Base-by-base conservation (phyloP, 2,113 vertebrate genomes). In the Forbesichthys papilliferus region DNA sequence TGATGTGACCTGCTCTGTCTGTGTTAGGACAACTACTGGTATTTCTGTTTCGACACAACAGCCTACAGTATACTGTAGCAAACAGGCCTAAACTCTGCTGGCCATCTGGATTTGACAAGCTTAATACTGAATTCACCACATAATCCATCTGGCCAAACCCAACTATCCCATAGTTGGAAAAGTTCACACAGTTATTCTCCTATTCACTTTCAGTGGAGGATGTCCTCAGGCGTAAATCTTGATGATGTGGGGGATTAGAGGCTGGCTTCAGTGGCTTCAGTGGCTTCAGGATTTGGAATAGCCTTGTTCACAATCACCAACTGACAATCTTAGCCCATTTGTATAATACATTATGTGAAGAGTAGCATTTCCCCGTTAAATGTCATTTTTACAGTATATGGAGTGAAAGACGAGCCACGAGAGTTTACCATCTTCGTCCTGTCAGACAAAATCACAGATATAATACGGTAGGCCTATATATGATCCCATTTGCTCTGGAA, bases 31-130 rank as follows among this genome's bases (percentile, higher is more conserved):
- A 76, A 72, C 66, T 33, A 62, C 46, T 75, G 71, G 56, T 65
- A 79, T 69, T 82, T 61, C 66, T 57, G 58, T 70, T 2, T 27
- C 27, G 27, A 27, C 27, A 3, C 27, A 27, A 27, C 27, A 27
- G 27, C 27, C 27, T 27, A 27, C 27, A 27, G 27, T 27, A 27
- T 27, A 27, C 57, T 34, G 48, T 36, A 73, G 64, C 57, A 60
- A 66, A 69, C 36, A 65, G 61, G n/a, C 48, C 59, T 69, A 74
- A 70, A 79, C 53, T 9, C 0, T 52, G 55, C 34, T 73, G 63
- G 74, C 69, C 72, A 73, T 83, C 84, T 83, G 84, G 68, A 34
- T 58, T 80, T 77, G 66, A 72, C 63, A 73, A 78, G 71, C 67
- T 68, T 68, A 66, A 58, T 71, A 82, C 80, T 81, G 68, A 84